Percentiles rank a stretch among this genome's conserved stretches.
Conservation (phyloP, 2,113 vertebrate species). For the Argyrosomus japonicus region DNA sequence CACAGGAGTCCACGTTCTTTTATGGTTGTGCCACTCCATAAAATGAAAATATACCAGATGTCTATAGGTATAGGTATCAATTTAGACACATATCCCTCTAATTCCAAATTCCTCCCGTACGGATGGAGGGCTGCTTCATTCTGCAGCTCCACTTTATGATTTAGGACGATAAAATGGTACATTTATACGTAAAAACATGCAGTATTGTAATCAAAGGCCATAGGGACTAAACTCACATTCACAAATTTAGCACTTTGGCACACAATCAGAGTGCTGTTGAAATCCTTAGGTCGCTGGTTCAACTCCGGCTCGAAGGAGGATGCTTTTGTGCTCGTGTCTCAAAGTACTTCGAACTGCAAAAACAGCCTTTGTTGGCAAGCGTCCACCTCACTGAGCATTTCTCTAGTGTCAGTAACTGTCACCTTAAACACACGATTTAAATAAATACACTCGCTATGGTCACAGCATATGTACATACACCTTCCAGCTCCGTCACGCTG, state of each 20-base stretch:
- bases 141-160: neutral
- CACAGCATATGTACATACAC: no score
- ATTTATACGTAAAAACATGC: neutral
- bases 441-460: no score
- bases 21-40: no score
- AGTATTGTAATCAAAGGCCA: no score
- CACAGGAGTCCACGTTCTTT: neutral
- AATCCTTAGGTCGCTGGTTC: conserved; percentile 4
- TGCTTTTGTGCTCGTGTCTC: neutral
- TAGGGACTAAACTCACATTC: neutral
- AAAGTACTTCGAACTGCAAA: neutral
- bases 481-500: no score
- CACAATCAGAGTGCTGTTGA: neutral
- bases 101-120: neutral
- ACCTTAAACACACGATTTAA: no score
- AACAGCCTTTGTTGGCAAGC: no score
- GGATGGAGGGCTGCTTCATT: no score
- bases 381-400: no score
- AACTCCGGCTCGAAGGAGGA: neutral
- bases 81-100: neutral
- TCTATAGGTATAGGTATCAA: neutral
- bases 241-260: neutral
- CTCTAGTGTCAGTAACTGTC: no score
- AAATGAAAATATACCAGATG: neutral
- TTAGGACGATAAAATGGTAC: neutral